These are phyloP conservation scores for Pangasius djambal DNA, from an alignment of 2,797 vertebrate genomes.

Conservation along the genomic window DNA sequence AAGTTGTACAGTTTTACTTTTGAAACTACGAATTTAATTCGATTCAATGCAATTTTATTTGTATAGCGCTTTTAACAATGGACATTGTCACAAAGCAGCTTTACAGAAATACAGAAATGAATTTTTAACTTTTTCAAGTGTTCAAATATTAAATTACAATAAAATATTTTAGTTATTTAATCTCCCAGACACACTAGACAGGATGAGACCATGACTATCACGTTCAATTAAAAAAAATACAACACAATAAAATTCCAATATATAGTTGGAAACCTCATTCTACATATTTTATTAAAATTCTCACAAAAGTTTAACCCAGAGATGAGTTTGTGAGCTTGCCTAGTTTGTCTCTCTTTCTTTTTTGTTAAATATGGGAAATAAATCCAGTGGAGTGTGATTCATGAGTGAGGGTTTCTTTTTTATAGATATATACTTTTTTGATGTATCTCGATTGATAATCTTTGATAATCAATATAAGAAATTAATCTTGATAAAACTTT, in stretches of 20 bases:
- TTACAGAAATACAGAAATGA: no score
- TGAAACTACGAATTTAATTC: no score
- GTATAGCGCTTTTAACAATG: no score
- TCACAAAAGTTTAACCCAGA: no score
- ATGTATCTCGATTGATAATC: not conserved
- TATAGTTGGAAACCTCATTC: not conserved
- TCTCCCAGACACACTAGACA: not conserved
- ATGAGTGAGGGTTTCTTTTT: no score
- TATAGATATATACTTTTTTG: no score
- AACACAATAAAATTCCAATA: not conserved
- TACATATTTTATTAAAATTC: not conserved
- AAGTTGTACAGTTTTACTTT: not conserved
- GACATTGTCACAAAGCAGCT: no score
- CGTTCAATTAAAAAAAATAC: not conserved
- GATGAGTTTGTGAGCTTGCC: not conserved
- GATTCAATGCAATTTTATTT: no score
- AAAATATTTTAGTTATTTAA: not conserved
- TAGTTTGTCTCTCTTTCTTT: no score
- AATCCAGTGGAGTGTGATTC: no score
- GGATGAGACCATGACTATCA: not conserved
- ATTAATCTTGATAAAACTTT: not conserved
- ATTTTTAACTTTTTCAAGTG: no score
- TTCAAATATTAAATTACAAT: not conserved
- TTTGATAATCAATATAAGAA: not conserved
- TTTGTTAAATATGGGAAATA: no score